Percentiles rank a stretch among this genome's conserved stretches.
Conservation (phyloP, 2,888 invertebrate genomes). For the Acanthosepion esculentum region DNA sequence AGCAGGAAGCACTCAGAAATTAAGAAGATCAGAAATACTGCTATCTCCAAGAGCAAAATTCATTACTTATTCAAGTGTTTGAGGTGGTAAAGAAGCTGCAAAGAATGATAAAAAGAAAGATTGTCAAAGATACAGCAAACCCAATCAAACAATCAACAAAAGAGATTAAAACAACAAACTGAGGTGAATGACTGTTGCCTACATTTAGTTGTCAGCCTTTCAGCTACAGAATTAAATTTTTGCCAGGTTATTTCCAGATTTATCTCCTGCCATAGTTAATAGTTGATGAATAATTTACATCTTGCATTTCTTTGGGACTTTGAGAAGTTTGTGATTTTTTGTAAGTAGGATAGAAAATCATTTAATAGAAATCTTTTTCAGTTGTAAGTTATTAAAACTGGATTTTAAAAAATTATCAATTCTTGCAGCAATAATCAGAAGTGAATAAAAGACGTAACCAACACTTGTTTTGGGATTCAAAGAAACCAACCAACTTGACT, state of each 20-base stretch:
- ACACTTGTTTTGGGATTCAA: too few species aligned
- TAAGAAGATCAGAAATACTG: neutral
- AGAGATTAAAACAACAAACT: neutral
- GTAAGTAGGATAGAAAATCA: too few species aligned
- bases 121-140: neutral
- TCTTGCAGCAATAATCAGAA: too few species aligned
- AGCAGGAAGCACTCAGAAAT: neutral
- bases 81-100: neutral
- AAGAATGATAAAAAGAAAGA: neutral
- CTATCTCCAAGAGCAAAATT: neutral
- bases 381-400: too few species aligned
- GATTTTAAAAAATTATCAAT: too few species aligned
- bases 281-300: neutral
- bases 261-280: neutral
- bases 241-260: neutral
- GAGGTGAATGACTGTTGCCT: neutral
- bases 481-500: too few species aligned
- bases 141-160: neutral
- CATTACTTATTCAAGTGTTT: neutral
- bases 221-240: neutral
- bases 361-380: too few species aligned
- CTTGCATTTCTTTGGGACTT: too few species aligned
- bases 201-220: neutral
- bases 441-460: too few species aligned
- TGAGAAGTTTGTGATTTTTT: too few species aligned